Evolutionary conservation across 2,113 vertebrate genomes (phyloP).

Genomic region (Excalfactoria chinensis): DNA sequence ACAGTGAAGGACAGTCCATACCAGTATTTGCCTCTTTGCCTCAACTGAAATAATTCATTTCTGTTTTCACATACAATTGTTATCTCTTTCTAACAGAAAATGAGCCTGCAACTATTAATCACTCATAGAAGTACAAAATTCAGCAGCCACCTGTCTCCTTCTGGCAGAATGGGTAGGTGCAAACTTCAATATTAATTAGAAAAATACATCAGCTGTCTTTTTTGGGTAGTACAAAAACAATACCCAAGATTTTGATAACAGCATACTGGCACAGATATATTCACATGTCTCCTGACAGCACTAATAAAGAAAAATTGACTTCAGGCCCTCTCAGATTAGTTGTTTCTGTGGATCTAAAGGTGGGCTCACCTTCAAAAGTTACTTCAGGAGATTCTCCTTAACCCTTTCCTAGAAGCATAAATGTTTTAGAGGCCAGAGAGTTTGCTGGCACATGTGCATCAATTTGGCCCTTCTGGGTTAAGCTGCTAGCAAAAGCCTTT

Average conservation of each 20-base stretch:
- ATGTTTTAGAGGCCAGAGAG: not conserved
- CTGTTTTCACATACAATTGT: not conserved
- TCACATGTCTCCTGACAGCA: not conserved
- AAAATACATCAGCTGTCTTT: not conserved
- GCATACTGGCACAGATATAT: not conserved
- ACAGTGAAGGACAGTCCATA: not conserved
- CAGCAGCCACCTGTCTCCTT: not conserved
- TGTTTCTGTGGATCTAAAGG: not conserved
- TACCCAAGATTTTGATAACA: not conserved
- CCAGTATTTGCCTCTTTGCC: not conserved
- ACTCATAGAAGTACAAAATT: not conserved
- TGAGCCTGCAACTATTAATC: not conserved
- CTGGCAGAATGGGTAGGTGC: not conserved
- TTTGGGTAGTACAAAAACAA: not conserved
- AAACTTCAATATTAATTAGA: not conserved
- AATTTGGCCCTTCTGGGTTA: not conserved
- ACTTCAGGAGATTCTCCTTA: not conserved
- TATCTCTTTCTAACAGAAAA: not conserved
- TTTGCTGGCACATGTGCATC: not conserved
- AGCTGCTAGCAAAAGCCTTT: not conserved
- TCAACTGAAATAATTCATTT: not conserved
- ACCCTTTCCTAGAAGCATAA: not conserved
- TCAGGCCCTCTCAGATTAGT: not conserved
- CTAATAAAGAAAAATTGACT: not conserved
- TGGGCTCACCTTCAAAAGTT: not conserved